Base-by-base conservation (phyloP, 2,888 invertebrate species). In the Elegia similella region DNA sequence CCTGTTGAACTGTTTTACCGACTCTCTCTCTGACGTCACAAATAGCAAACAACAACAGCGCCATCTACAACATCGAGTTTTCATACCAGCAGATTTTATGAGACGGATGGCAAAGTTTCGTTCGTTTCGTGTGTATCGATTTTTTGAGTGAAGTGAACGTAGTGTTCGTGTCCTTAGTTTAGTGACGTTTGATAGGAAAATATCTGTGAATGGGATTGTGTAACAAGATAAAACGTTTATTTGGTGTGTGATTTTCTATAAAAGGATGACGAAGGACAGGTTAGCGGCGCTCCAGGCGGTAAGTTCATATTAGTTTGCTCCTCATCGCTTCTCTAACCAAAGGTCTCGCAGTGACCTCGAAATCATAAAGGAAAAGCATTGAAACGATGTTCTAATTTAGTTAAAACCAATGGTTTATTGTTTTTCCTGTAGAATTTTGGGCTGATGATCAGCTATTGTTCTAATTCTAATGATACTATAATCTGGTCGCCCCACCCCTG, bases 211-310 rank as follows among this genome's bases (percentile, higher is more conserved):
- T 95, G 95, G 95, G 95, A 95, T 93, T 94, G 92, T 93, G 93
- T 93, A 93, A 92, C 92, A 92, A 93, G 93, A 92, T 88, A 89
- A 92, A 92, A 92, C 92, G 92, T 92, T 92, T 92, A 89, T 85
- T 92, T 93, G 92, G 93, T 93, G 93, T 93, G 94, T 94, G 93
- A 93, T 92, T 90, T 86, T 89, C 88, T 86, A 80, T 90, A 88
- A 90, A n/a, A 94, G 88, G 91, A 98, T 97, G 97, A 97, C 97
- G 93, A 98, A 98, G 95, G 98, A 98, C 94, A 97, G 97, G 95
- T 95, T 98, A 94, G 97, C 97, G 93, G 98, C 97, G 92, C 95
- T 98, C 82, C 97, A 97, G 93, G 97, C 97, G 95, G 97, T 96
- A 93, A 95, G 96, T 88, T 76, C 67, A 72, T 80, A 76, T 75